These are phyloP conservation scores for Hemibagrus wyckioides DNA, from an alignment of 2,113 vertebrate species.

Conservation along the genomic window DNA sequence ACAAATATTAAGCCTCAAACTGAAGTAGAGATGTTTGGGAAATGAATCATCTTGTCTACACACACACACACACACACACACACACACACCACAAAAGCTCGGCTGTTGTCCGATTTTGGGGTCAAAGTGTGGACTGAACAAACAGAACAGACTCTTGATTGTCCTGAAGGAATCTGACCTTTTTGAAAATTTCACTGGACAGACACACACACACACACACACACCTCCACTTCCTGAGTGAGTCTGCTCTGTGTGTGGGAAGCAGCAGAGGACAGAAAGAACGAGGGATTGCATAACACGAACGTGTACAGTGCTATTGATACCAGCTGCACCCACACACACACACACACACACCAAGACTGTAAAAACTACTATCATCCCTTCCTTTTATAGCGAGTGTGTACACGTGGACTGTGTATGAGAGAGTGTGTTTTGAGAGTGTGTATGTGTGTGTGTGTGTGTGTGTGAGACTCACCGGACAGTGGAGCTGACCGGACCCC, in stretches of 20 bases:
- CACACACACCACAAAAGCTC: slow-evolving; percentile 25
- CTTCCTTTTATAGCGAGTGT: background rate
- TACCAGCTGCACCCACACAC: slow-evolving; percentile 11
- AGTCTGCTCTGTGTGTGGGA: slow-evolving; percentile 18
- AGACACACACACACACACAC: slow-evolving; percentile 13
- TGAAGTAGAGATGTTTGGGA: background rate
- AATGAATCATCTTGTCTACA: background rate
- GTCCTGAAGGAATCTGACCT: slow-evolving; percentile 43
- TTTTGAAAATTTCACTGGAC: slow-evolving; percentile 32
- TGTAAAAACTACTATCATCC: background rate
- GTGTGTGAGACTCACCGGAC: slow-evolving; percentile 59
- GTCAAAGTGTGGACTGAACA: slow-evolving; percentile 33
- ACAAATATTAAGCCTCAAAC: background rate
- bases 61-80: slow-evolving; percentile 7
- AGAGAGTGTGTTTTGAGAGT: background rate
- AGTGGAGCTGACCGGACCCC: slow-evolving; percentile 49
- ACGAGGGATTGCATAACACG: slow-evolving; percentile 40
- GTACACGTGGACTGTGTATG: slow-evolving; percentile 10
- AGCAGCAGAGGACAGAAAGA: background rate
- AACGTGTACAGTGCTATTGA: slow-evolving; percentile 14
- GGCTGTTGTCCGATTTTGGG: slow-evolving; percentile 1
- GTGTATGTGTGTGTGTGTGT: background rate
- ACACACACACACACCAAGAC: slow-evolving; percentile 23
- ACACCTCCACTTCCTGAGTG: slow-evolving; percentile 12
- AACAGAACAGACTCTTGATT: slow-evolving; percentile 42